These are phyloP conservation scores for Panagrolaimus sp. DNA, from an alignment of 1,140 invertebrate species.

Conservation along the genomic window DNA sequence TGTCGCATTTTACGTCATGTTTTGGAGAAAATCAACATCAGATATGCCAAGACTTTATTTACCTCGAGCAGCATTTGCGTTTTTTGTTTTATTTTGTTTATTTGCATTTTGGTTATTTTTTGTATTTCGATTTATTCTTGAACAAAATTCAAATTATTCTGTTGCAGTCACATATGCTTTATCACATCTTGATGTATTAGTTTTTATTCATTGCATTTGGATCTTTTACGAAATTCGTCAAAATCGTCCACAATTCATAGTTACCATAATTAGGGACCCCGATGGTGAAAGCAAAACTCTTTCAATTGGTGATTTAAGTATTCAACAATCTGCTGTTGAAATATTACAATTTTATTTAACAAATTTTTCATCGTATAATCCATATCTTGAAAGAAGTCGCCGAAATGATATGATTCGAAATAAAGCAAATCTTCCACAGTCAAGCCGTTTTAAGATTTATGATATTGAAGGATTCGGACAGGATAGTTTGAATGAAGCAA, in stretches of 20 bases:
- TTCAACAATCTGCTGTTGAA: slow-evolving; percentile 43
- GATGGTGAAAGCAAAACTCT: slow-evolving; percentile 40
- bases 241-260: slow-evolving; percentile 30
- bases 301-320: slow-evolving; percentile 40
- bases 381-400: slow-evolving; percentile 31
- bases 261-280: slow-evolving; percentile 42
- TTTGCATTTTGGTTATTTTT: slow-evolving; percentile 50
- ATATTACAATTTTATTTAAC: slow-evolving; percentile 33
- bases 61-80: slow-evolving; percentile 30
- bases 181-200: slow-evolving; percentile 24
- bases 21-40: slow-evolving; percentile 32
- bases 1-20: slow-evolving; percentile 37
- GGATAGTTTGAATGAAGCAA: slow-evolving; percentile 21
- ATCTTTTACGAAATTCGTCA: slow-evolving; percentile 40
- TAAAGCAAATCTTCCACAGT: slow-evolving; percentile 13
- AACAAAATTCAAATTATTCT: slow-evolving; percentile 32
- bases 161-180: slow-evolving; percentile 34
- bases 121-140: slow-evolving; percentile 25
- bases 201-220: slow-evolving; percentile 43
- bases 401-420: background rate
- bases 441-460: slow-evolving; percentile 37
- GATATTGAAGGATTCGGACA: slow-evolving; percentile 34
- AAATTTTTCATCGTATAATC: slow-evolving; percentile 39
- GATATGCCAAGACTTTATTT: slow-evolving; percentile 38
- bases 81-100: slow-evolving; percentile 40